Conservation (phyloP, 2,113 vertebrate genomes). For the Etheostoma cragini region DNA sequence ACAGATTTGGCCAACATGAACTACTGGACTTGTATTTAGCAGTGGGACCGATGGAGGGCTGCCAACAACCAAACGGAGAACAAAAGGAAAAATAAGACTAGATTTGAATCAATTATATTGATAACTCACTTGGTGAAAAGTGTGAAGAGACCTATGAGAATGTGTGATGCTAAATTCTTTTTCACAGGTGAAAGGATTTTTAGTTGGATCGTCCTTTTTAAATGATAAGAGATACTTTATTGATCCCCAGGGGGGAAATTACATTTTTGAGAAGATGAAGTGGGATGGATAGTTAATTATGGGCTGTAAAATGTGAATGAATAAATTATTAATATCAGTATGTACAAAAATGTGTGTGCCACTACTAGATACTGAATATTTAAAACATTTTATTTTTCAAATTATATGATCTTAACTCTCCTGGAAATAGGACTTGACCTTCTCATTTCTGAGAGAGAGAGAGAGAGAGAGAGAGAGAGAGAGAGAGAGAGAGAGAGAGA, state of each 20-base stretch:
- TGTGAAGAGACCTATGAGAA: slow-evolving; percentile 45
- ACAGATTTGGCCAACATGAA: slow-evolving; percentile 70
- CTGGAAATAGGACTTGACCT: neutral
- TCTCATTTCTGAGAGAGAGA: slow-evolving; percentile 8
- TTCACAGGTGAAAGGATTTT: slow-evolving; percentile 67
- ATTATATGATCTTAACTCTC: slow-evolving; percentile 23
- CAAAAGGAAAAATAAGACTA: slow-evolving; percentile 71
- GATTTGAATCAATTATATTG: slow-evolving; percentile 63
- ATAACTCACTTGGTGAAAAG: slow-evolving; percentile 50
- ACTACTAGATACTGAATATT: slow-evolving; percentile 41
- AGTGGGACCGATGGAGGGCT: slow-evolving; percentile 55
- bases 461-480: neutral
- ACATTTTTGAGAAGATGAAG: slow-evolving; percentile 10
- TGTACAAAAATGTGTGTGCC: slow-evolving; percentile 66
- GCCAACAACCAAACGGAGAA: slow-evolving; percentile 64
- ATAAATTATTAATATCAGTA: slow-evolving; percentile 86
- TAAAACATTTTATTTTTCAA: slow-evolving; percentile 57
- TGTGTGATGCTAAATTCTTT: slow-evolving; percentile 44
- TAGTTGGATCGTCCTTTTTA: slow-evolving; percentile 68
- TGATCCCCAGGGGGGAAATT: no score
- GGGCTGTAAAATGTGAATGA: slow-evolving; percentile 82
- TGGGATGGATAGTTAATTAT: slow-evolving; percentile 67
- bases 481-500: neutral
- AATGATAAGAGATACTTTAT: slow-evolving; percentile 35
- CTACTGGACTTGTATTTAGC: slow-evolving; percentile 74